phyloP scores from a whole-genome alignment of 2,797 vertebrate genomes.

The Mus caroli region DNA sequence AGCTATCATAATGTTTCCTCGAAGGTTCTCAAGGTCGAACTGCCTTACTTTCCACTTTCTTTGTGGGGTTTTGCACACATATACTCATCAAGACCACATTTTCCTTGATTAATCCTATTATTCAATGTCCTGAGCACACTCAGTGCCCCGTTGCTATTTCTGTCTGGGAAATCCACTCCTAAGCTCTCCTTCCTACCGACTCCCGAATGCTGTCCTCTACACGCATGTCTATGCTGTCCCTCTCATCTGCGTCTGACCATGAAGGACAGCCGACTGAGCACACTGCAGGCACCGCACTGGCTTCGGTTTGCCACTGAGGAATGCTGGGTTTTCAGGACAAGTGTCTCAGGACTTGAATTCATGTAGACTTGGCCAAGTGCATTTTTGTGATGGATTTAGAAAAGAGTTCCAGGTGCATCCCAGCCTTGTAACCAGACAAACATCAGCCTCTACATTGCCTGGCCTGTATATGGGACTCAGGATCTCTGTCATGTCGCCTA shows the following conservation, averaged over 20 bases:
- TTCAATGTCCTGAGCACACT: not conserved
- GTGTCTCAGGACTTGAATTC: not conserved
- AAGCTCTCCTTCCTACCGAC: not conserved
- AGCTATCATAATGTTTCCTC: too few relatives aligned
- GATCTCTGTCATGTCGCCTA: too few relatives aligned
- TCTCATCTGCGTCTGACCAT: fast-evolving
- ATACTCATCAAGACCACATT: not conserved
- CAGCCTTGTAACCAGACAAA: too few relatives aligned
- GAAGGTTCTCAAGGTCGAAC: fast-evolving
- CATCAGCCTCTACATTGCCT: not conserved
- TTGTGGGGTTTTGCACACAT: not conserved
- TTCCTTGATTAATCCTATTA: too few relatives aligned
- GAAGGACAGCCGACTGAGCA: fast-evolving
- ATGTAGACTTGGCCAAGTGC: fast-evolving
- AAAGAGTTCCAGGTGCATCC: too few relatives aligned
- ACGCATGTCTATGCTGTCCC: fast-evolving
- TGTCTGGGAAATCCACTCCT: not conserved
- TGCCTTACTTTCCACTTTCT: not conserved
- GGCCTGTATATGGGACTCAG: not conserved
- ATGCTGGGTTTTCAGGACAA: not conserved
- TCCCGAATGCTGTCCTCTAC: not conserved
- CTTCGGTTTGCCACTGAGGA: not conserved
- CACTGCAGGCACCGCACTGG: too few relatives aligned
- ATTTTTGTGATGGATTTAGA: not conserved
- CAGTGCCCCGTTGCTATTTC: not conserved